Base-by-base conservation (phyloP, 2,888 invertebrate genomes). In the Platycnemis pennipes region DNA sequence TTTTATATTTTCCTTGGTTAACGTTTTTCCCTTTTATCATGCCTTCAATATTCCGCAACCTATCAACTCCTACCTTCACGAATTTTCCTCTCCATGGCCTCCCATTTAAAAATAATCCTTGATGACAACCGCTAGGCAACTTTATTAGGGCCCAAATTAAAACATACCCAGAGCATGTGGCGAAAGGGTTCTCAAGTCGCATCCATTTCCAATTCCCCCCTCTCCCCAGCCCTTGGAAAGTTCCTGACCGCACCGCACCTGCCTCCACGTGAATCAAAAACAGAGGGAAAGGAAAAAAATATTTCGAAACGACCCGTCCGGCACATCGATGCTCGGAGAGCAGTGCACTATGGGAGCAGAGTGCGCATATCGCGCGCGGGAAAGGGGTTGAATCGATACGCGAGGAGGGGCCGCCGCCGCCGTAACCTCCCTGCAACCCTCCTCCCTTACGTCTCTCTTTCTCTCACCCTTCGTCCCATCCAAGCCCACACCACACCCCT, bases 301-400 rank as follows among this genome's bases (percentile, higher is more conserved):
- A 63, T 5, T 49, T 49, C 63, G 7, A 22, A 16, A 16, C 63
- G 63, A 26, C 19, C 26, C 26, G 22, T 26, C 26, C 19, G 63
- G 3, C 37, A 77, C 77, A 13, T 37, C 31, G 37, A n/a, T 2
- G 77, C 2, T 3, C 8, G 16, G 13, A 37, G 37, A 37, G 77
- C 77, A 2, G 31, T 5, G 31, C 4, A 31, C 37, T 5, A n/a
- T 13, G 77, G 77, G 77, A 11, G 77, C 13, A 37, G 31, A 77
- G 77, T 37, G 49, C 37, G 37, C 77, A 77, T 11, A 77, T 77
- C 77, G 77, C 77, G 77, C 77, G 77, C 77, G 77, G 77, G 77
- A 77, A 31, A 37, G 77, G n/a, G 77, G 77, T 77, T 37, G 77
- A 77, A 77, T 77, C 77, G 77, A 77, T 77, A 77, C 63, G 63